These are phyloP conservation scores for Peromyscus melanophrys DNA, from an alignment of 2,797 vertebrate species.

Conservation along the genomic window DNA sequence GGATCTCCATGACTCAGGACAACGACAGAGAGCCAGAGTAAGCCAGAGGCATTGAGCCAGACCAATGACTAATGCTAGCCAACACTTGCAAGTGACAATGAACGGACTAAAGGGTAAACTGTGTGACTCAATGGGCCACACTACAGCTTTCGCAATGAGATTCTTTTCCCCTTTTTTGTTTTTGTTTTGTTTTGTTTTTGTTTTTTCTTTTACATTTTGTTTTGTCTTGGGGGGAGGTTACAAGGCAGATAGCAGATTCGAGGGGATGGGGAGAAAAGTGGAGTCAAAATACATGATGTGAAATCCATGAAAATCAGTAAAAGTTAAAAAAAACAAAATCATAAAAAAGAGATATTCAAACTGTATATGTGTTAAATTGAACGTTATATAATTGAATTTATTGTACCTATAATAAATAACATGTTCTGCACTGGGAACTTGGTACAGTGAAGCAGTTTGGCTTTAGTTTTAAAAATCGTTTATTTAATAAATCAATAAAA, in stretches of 20 bases:
- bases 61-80: neutral
- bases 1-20: neutral
- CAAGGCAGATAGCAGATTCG: neutral
- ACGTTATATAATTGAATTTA: constrained; percentile 9
- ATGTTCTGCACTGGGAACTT: neutral
- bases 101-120: neutral
- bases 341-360: neutral
- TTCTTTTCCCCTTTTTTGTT: neutral
- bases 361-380: constrained; percentile 44
- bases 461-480: constrained; percentile 56
- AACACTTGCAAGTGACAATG: neutral
- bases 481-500: constrained; percentile 64
- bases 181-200: neutral
- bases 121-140: neutral
- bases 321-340: neutral
- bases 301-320: neutral
- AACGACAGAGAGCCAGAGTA: neutral
- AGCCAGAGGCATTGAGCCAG: neutral
- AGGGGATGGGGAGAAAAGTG: neutral
- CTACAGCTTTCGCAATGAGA: neutral
- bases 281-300: neutral
- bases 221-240: neutral
- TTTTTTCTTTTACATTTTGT: neutral
- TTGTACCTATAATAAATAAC: neutral
- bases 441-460: constrained; percentile 7